phyloP scores from a whole-genome alignment of 2,888 invertebrate genomes.

The Xiphydria camelus region DNA sequence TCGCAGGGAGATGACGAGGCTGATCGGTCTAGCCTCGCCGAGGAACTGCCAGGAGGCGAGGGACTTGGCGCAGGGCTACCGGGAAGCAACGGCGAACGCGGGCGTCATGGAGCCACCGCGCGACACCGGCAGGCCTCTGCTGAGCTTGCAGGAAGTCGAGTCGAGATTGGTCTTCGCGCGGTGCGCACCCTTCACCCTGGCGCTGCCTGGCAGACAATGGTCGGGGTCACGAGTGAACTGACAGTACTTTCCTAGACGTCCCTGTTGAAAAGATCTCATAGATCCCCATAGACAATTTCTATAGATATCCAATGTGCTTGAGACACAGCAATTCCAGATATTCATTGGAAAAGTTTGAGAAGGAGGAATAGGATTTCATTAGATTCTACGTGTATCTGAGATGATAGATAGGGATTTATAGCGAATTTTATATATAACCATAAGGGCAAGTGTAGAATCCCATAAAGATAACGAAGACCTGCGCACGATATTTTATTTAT shows the following conservation, averaged over 20 bases:
- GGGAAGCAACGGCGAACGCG: slow-evolving; percentile 81
- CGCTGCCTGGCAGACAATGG: slow-evolving; percentile 84
- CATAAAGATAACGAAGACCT: background rate
- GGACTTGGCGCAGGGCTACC: slow-evolving; percentile 62
- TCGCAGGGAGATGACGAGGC: slow-evolving; percentile 54
- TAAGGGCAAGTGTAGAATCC: background rate
- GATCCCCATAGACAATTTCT: background rate
- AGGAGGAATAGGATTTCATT: no score
- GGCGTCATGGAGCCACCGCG: slow-evolving; percentile 85
- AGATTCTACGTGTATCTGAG: no score
- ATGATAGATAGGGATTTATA: no score
- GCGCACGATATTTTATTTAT: background rate
- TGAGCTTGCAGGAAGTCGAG: slow-evolving; percentile 83
- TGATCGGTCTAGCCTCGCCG: slow-evolving; percentile 48
- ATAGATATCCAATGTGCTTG: background rate
- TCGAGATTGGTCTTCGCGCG: slow-evolving; percentile 87
- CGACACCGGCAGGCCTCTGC: slow-evolving; percentile 74
- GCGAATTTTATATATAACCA: background rate
- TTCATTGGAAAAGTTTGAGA: no score
- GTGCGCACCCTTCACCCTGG: slow-evolving; percentile 86
- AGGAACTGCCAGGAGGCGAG: slow-evolving; percentile 49
- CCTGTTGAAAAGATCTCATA: no score
- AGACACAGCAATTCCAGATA: no score
- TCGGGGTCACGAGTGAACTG: no score
- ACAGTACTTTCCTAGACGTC: no score